Base-by-base conservation (phyloP, 2,888 invertebrate species). In the Tetheella fluctuosa region DNA sequence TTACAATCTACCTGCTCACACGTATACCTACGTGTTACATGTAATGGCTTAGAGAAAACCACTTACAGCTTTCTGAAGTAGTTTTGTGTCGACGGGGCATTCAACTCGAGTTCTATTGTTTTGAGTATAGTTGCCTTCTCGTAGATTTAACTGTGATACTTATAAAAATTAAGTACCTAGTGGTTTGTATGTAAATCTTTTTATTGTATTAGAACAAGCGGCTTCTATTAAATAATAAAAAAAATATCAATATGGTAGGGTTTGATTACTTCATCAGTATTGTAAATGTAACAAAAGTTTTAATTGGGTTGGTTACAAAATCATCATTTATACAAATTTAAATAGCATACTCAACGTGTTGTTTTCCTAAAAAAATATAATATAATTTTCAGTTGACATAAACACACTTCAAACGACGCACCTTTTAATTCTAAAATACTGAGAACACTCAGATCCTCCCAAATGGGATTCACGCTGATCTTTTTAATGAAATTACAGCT, bases 401-500 rank as follows among this genome's bases (percentile, higher is more conserved):
- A 28, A 53, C 2, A 53, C 12, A 25, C 28, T 53, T 53, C 53
- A 23, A 53, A 53, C 1, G 20, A n/a, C 12, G 52, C 10, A 23
- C 23, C 23, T 53, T 23, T 20, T 25, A 53, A 28, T 53, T 53
- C 2, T 48, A 23, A 28, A 25, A 23, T 23, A 53, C 10, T 52
- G 52, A 15, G 23, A 15, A 15, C 15, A 52, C 52, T 25, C 28
- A 28, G 25, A n/a, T n/a, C 15, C 23, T 28, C 25, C 20, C 53
- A 17, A 48, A 48, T 48, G 10, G 10, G 17, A 20, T 48, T 48
- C 6, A 20, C 10, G 48, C n/a, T 48, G 66, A 65, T 62, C 62
- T 63, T 58, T 63, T 64, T 62, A 66, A 71, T 73, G 59, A 64
- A 67, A 70, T 73, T 68, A 66, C 52, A 61, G 54, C 58, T 64